phyloP scores from a whole-genome alignment of 2,797 vertebrate genomes.

The Clarias fuscus region DNA sequence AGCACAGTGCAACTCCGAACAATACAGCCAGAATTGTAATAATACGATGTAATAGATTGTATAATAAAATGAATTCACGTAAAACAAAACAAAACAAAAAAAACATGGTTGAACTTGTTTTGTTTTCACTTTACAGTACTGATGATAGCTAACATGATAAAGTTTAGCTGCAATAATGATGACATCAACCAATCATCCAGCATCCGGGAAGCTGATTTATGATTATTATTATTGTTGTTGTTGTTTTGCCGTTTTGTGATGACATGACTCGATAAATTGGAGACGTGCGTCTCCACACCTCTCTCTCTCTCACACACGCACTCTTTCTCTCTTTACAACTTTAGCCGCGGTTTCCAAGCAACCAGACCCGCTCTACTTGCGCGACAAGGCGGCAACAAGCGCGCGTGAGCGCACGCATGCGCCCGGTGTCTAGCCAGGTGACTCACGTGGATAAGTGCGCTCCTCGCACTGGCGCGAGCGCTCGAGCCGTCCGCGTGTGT shows the following conservation, averaged over 20 bases:
- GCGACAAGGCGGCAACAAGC: conserved; percentile 71
- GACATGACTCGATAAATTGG: not conserved
- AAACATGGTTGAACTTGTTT: too few species aligned
- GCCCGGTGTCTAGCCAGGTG: conserved; percentile 58
- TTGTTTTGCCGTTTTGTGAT: too few species aligned
- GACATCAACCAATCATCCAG: not conserved
- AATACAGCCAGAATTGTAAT: not conserved
- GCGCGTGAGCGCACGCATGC: conserved; percentile 15
- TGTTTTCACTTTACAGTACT: not conserved
- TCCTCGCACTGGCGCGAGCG: conserved; percentile 5
- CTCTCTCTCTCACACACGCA: conserved; percentile 49
- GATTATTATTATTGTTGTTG: not conserved
- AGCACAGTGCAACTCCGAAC: not conserved
- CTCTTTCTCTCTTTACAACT: conserved; percentile 69
- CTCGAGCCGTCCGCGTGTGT: not conserved
- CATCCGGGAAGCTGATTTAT: not conserved
- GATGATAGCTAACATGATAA: not conserved
- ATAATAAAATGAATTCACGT: not conserved
- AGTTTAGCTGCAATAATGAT: not conserved
- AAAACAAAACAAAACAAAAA: not conserved
- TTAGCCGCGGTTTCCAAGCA: conserved; percentile 84
- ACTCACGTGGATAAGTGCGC: conserved; percentile 63
- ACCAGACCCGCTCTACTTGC: conserved; percentile 91
- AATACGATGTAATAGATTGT: not conserved
- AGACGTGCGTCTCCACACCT: conserved; percentile 64